phyloP scores from a whole-genome alignment of 1,140 invertebrate species.

The Camponotus floridanus region DNA sequence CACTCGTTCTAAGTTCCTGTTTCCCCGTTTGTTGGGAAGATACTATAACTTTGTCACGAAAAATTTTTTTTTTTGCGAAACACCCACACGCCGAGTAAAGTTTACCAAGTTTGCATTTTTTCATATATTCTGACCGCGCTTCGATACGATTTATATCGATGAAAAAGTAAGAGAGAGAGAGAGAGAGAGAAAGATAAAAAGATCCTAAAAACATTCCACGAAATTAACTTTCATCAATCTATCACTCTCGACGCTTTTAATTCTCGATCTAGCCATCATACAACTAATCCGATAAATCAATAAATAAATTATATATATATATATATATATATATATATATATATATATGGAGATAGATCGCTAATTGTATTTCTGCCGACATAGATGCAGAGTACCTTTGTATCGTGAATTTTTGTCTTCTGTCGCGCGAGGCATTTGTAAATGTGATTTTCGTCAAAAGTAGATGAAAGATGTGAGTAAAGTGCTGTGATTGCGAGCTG shows the following conservation, averaged over 20 bases:
- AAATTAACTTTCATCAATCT: slow-evolving; percentile 5
- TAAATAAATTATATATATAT: not conserved
- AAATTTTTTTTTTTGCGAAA: not conserved
- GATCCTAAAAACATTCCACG: slow-evolving; percentile 20
- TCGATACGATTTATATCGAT: slow-evolving; percentile 25
- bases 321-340: not conserved
- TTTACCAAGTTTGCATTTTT: slow-evolving; percentile 4
- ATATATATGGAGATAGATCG: slow-evolving; percentile 37
- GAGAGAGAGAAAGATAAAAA: not conserved
- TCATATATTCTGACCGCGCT: not conserved
- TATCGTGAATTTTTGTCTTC: slow-evolving; percentile 37
- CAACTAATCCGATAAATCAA: not conserved
- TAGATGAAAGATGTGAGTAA: slow-evolving; percentile 32
- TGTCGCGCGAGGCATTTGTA: slow-evolving; percentile 23
- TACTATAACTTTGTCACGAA: not conserved
- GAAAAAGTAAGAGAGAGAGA: not conserved
- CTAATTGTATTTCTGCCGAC: slow-evolving; percentile 41
- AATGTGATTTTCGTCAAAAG: slow-evolving; percentile 27
- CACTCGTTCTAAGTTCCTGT: not conserved
- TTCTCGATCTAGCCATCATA: not conserved
- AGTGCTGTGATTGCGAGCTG: slow-evolving; percentile 44
- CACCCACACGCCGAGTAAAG: not conserved
- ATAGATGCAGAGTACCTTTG: slow-evolving; percentile 48
- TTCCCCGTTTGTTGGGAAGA: not conserved
- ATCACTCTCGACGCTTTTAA: not conserved